Conservation (phyloP, 2,888 invertebrate genomes). For the Pseudococcus viburni region DNA sequence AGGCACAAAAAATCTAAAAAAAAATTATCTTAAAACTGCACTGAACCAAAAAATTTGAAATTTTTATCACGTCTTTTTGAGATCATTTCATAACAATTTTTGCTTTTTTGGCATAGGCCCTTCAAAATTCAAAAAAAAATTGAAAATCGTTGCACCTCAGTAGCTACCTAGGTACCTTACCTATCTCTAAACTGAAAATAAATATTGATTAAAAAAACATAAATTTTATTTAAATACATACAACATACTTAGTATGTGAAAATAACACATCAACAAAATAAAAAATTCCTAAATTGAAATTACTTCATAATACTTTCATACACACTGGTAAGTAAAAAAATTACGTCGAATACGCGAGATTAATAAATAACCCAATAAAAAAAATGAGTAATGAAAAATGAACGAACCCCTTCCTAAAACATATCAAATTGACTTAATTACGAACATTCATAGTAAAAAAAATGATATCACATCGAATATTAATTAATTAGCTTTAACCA, state of each 20-base stretch:
- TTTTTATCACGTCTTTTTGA: too few species aligned
- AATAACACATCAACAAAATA: neutral
- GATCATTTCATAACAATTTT: too few species aligned
- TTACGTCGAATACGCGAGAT: neutral
- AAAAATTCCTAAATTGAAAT: neutral
- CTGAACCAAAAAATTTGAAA: too few species aligned
- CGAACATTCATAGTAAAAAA: neutral
- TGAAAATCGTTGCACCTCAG: too few species aligned
- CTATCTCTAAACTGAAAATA: too few species aligned
- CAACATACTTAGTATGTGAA: too few species aligned
- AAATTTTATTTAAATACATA: neutral
- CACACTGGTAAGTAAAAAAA: neutral
- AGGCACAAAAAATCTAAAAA: too few species aligned
- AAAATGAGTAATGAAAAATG: neutral
- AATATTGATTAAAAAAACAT: neutral
- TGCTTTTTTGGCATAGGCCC: too few species aligned
- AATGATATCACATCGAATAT: conserved; percentile 10
- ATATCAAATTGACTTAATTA: neutral
- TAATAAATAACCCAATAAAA: neutral
- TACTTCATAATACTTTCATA: neutral
- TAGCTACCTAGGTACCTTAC: too few species aligned
- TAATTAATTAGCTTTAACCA: conserved; percentile 29
- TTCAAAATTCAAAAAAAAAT: too few species aligned
- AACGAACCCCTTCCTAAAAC: neutral
- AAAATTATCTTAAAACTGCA: too few species aligned